Conservation (phyloP, 2,888 invertebrate genomes). For the Panopea generosa region DNA sequence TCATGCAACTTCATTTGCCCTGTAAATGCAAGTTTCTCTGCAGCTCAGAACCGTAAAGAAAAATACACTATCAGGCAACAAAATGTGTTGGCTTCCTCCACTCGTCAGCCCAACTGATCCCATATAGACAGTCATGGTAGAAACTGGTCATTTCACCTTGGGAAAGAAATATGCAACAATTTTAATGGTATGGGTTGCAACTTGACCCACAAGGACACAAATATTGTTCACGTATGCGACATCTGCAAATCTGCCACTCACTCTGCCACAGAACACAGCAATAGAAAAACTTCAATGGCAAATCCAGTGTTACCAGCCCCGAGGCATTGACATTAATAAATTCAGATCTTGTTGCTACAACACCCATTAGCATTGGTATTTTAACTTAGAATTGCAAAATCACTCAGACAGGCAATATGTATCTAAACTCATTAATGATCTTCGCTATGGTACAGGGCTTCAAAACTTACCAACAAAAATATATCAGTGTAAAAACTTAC, state of each 20-base stretch:
- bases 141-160: no score
- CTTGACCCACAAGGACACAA: background rate
- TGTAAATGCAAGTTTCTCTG: no score
- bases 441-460: conserved; percentile 2
- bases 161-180: background rate
- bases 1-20: no score
- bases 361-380: conserved; percentile 8
- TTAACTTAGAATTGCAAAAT: conserved; percentile 1
- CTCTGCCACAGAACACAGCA: background rate
- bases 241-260: background rate
- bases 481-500: conserved; percentile 42
- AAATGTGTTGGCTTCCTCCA: no score
- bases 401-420: conserved; percentile 18
- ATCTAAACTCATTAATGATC: background rate
- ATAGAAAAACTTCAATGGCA: no score
- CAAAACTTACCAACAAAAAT: background rate
- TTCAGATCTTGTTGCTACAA: background rate
- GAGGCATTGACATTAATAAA: background rate
- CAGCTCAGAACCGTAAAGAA: no score
- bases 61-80: no score
- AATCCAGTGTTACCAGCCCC: background rate
- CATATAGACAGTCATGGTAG: no score
- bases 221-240: background rate
- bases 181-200: background rate
- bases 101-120: no score